Evolutionary conservation across 2,888 invertebrate species (phyloP).

Genomic region (Drosophila barbarae): DNA sequence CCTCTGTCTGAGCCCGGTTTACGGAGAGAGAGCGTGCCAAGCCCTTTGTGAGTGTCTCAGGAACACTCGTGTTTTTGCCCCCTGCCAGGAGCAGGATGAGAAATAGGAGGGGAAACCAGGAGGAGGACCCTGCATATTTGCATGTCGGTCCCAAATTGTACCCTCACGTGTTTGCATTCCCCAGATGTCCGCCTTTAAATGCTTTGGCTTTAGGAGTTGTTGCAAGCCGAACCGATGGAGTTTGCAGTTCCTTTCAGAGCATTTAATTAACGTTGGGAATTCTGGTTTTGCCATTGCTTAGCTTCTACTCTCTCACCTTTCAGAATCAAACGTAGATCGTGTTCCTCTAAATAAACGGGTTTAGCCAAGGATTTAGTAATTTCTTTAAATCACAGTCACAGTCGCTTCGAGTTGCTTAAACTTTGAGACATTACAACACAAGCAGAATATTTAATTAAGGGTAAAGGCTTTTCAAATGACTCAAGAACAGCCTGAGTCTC

Average conservation of each 20-base stretch:
- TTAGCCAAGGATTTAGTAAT: not conserved
- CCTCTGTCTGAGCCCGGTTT: constrained; percentile 8
- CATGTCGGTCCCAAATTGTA: constrained; percentile 11
- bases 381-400: not conserved
- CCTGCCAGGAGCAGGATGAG: constrained; percentile 18
- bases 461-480: constrained; percentile 3
- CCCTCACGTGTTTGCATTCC: constrained; percentile 22
- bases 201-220: not conserved
- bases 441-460: constrained; percentile 8
- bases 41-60: constrained; percentile 37
- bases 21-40: constrained; percentile 3
- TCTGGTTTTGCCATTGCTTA: constrained; percentile 2
- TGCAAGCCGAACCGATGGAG: constrained; percentile 8
- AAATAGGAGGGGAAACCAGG: not conserved
- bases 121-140: constrained; percentile 6
- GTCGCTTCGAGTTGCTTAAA: not conserved
- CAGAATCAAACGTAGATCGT: not conserved
- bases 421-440: not conserved
- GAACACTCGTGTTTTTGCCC: constrained; percentile 31
- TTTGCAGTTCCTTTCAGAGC: constrained; percentile 13
- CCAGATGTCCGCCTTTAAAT: constrained; percentile 27
- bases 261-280: constrained; percentile 14
- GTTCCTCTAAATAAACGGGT: not conserved
- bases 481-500: constrained; percentile 1
- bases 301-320: not conserved